Evolutionary conservation across 2,113 vertebrate genomes (phyloP).

Genomic region (Passerina amoena): DNA sequence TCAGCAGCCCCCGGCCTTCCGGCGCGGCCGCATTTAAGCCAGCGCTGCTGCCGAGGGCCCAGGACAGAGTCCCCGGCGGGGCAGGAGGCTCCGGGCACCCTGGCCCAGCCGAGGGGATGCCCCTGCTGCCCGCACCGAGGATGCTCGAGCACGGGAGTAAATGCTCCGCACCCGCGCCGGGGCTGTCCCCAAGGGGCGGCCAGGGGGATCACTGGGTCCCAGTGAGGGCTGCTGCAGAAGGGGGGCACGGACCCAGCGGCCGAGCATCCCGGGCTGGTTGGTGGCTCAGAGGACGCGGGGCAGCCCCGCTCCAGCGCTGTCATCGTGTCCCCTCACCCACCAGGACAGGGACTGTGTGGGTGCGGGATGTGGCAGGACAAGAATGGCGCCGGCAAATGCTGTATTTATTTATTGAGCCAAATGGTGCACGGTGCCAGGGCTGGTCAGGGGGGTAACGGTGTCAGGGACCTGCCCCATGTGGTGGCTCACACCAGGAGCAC

Average conservation of each 20-base stretch:
- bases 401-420: background rate
- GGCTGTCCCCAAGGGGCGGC: background rate
- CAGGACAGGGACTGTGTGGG: background rate
- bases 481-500: background rate
- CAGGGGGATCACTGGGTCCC: accelerated
- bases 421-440: accelerated
- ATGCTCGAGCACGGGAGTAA: background rate
- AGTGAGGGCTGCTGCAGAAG: background rate
- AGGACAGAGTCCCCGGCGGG: background rate
- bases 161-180: background rate
- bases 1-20: slow-evolving; percentile 49
- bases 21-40: background rate
- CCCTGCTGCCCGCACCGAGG: background rate
- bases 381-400: accelerated
- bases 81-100: background rate
- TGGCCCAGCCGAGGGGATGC: background rate
- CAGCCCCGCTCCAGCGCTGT: background rate
- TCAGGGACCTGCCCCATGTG: accelerated
- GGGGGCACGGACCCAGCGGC: accelerated
- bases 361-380: accelerated
- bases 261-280: accelerated
- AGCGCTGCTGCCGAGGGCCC: background rate
- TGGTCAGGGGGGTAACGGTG: background rate
- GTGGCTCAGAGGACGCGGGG: background rate
- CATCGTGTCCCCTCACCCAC: accelerated